Percentiles rank a stretch among this genome's conserved stretches.
Conservation (phyloP, 2,113 vertebrate species). For the Toxotes jaculatrix region DNA sequence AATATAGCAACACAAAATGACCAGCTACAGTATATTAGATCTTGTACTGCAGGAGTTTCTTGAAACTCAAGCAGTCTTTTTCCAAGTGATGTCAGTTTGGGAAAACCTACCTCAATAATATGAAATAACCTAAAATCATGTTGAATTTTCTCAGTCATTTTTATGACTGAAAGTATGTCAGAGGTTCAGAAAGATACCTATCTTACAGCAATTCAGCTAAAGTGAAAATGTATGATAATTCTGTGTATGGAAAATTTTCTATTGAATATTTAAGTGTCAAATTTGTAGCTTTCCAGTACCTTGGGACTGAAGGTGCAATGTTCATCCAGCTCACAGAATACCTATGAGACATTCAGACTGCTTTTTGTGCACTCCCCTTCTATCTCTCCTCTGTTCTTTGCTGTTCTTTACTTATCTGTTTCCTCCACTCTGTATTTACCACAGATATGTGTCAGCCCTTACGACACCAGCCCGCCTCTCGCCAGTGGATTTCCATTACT, state of each 20-base stretch:
- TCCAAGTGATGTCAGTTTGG: neutral
- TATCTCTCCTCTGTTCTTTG: conserved; percentile 12
- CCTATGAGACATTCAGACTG: neutral
- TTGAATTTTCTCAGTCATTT: neutral
- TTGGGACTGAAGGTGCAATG: conserved; percentile 2
- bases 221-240: neutral
- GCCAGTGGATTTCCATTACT: conserved; percentile 96
- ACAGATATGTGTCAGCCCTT: conserved; percentile 96
- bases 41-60: neutral
- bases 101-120: neutral
- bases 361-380: neutral
- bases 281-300: neutral
- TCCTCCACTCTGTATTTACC: conserved; percentile 43
- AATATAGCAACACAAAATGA: neutral
- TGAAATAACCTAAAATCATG: neutral
- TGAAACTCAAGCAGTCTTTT: neutral
- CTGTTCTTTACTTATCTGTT: conserved; percentile 25
- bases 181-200: neutral
- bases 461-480: conserved; percentile 97
- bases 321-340: conserved; percentile 13
- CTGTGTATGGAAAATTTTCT: neutral
- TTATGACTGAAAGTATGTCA: neutral
- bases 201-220: neutral
- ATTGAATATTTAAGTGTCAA: neutral
- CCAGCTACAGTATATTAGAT: neutral